Percentiles rank a stretch among this genome's conserved stretches.
Conservation (phyloP, 2,797 vertebrate species). For the Atherinosoma microstoma region DNA sequence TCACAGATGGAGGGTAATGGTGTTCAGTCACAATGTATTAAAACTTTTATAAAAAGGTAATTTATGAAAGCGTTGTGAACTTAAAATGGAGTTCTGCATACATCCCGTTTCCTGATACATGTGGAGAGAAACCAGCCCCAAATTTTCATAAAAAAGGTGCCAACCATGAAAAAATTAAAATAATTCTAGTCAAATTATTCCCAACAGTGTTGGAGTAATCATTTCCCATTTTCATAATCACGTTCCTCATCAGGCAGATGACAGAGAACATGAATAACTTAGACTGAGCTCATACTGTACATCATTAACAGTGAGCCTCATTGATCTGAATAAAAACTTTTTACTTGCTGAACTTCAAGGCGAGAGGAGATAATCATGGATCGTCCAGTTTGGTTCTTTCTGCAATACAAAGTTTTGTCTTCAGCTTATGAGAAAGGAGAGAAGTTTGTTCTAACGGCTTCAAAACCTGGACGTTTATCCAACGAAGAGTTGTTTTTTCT, state of each 20-base stretch:
- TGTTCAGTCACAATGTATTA: no score
- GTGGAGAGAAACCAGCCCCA: not conserved
- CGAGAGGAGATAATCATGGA: not conserved
- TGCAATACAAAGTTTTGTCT: not conserved
- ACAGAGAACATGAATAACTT: constrained; percentile 24
- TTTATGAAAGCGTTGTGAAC: no score
- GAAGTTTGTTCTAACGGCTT: not conserved
- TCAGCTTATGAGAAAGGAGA: not conserved
- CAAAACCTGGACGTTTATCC: constrained; percentile 2
- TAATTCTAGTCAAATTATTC: constrained; percentile 11
- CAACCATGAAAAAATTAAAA: not conserved
- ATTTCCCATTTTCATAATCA: constrained; percentile 33
- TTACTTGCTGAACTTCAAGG: not conserved
- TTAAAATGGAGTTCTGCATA: no score
- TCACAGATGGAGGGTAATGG: no score
- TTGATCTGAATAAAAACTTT: constrained; percentile 9
- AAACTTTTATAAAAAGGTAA: no score
- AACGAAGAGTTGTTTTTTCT: not conserved
- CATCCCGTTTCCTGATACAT: no score
- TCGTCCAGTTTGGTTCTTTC: not conserved
- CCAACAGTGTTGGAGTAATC: constrained; percentile 11
- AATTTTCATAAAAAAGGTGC: not conserved
- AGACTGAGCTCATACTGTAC: constrained; percentile 15
- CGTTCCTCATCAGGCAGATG: constrained; percentile 33
- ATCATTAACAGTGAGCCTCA: constrained; percentile 27